A percentile compares a stretch with the other conserved stretches of the same genome.
These are phyloP conservation scores for Philhelius pedissequus DNA, from an alignment of 2,888 invertebrate genomes.

Conservation along the genomic window DNA sequence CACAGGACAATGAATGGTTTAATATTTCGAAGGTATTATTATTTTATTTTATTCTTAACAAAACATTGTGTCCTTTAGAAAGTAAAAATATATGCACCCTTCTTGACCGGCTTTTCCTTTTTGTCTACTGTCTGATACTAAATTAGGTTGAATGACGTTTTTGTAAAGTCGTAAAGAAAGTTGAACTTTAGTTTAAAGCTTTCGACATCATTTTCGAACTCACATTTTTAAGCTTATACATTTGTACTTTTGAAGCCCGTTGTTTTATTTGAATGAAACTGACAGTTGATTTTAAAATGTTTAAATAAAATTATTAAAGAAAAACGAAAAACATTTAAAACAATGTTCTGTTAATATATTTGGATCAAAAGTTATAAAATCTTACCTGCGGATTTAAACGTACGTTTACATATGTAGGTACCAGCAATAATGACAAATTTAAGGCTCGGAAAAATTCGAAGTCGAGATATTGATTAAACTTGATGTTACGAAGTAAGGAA, in stretches of 20 bases:
- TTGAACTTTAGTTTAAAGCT: conserved; percentile 18
- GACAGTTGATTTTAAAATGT: not conserved
- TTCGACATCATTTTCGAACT: not conserved
- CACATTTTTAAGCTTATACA: not conserved
- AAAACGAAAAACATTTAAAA: too few species aligned
- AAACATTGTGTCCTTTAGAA: not conserved
- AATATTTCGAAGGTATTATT: not conserved
- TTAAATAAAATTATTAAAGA: too few species aligned
- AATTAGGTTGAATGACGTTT: conserved; percentile 27
- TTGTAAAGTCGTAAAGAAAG: not conserved
- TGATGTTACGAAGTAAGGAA: too few species aligned
- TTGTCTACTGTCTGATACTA: conserved; percentile 31
- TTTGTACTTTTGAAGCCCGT: not conserved
- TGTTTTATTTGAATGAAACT: not conserved
- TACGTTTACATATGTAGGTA: too few species aligned
- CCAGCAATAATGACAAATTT: too few species aligned
- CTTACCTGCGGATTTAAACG: too few species aligned
- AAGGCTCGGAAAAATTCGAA: too few species aligned
- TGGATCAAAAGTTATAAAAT: too few species aligned
- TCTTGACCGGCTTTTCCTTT: conserved; percentile 51
- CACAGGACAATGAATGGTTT: not conserved
- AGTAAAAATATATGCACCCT: conserved; percentile 2
- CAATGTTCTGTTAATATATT: too few species aligned
- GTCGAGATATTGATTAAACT: too few species aligned
- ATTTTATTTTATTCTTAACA: not conserved